These are phyloP conservation scores for Tauraco hartlaubi DNA, from an alignment of 2,797 vertebrate genomes.

Conservation along the genomic window DNA sequence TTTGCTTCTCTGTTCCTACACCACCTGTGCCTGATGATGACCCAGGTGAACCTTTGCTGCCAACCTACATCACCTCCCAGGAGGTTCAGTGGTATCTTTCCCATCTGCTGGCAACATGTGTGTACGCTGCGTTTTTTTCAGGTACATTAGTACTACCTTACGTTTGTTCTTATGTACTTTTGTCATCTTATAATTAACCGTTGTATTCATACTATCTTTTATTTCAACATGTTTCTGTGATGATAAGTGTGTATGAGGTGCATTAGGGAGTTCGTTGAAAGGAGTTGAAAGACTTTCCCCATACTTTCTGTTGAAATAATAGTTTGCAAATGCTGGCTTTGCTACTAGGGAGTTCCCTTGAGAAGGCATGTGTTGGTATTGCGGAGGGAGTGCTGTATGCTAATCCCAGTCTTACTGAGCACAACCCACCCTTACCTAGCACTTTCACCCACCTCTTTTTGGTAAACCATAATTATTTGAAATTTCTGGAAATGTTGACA, in stretches of 20 bases:
- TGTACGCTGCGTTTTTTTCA: neutral
- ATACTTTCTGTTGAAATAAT: neutral
- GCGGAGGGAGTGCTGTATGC: neutral
- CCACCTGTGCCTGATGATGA: neutral
- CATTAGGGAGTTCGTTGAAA: neutral
- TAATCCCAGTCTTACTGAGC: neutral
- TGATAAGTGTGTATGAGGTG: neutral
- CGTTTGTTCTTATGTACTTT: slow-evolving; percentile 12
- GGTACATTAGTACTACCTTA: neutral
- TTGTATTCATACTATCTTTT: neutral
- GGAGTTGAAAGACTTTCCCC: neutral
- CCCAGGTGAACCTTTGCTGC: neutral
- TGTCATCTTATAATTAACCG: neutral
- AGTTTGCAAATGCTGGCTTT: neutral
- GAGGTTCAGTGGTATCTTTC: neutral
- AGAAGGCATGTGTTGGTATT: rapidly evolving
- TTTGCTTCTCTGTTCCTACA: neutral
- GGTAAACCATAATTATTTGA: neutral
- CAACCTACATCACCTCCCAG: neutral
- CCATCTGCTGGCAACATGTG: neutral
- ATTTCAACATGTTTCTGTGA: neutral
- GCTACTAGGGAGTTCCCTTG: neutral
- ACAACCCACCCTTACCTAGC: neutral
- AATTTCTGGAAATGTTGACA: neutral
- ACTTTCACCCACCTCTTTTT: neutral